Base-by-base conservation (phyloP, 2,113 vertebrate species). In the Trachemys scripta region DNA sequence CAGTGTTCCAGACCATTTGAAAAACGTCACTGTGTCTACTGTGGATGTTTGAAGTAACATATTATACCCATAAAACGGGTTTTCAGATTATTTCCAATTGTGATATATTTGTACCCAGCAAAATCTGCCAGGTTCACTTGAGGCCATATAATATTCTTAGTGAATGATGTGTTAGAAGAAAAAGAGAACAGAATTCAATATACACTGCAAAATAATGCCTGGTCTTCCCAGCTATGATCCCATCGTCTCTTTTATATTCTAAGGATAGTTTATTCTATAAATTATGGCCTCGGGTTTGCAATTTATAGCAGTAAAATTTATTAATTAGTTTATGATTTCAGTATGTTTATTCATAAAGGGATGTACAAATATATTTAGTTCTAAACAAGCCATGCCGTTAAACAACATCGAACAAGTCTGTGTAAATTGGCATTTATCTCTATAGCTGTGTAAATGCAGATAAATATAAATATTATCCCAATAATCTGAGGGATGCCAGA, bases 301-400 rank as follows among this genome's bases (percentile, higher is more conserved):
- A 93, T 92, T 97, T 96, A 96, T 90, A 54, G 95, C 91, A 93
- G 83, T 93, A 96, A 96, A 97, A 96, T 92, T 69, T 85, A 94
- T 90, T 95, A 92, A 93, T 96, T 91, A 79, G 79, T 93, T 93
- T 90, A 91, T 95, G 92, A 97, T 97, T 97, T 97, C 94, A 90
- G 51, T 54, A 85, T 84, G 82, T 80, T 79, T 90, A 75, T 83
- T 88, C 95, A 8, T 92, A 96, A 96, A 97, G 85, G 22, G 88
- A 51, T 95, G 95, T 93, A 89, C 95, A 96, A 93, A 83, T n/a
- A 47, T 27, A 86, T 84, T 47, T 75, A 80, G 53, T 96, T 93
- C 89, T 76, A 6, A 87, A 65, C 72, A 93, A 95, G 85, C 90
- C 54, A 90, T 92, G 94, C 90, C 96, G 90, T 96, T 97, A 93